Percentiles rank a stretch among this genome's conserved stretches.
Conservation (phyloP, 2,113 vertebrate species). For the Podarcis cretensis region DNA sequence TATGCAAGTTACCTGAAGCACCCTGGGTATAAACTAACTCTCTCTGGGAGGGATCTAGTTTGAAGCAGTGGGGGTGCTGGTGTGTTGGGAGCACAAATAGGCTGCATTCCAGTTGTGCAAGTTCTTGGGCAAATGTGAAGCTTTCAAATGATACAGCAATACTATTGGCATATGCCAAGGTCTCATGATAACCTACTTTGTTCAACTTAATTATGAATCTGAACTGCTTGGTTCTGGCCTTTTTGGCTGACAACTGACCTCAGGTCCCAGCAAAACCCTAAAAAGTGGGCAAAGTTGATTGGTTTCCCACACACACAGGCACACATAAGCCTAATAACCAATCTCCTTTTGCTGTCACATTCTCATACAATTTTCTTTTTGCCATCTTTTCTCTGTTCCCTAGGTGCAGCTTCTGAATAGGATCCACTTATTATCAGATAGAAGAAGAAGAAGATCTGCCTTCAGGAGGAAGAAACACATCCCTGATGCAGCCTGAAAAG, state of each 20-base stretch:
- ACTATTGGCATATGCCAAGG: not conserved
- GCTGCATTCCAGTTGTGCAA: not conserved
- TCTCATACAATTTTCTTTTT: not conserved
- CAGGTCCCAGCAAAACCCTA: not conserved
- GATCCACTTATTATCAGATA: not conserved
- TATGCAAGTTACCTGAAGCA: too few relatives aligned
- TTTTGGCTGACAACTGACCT: not conserved
- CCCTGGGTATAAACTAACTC: too few relatives aligned
- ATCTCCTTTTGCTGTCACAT: too few relatives aligned
- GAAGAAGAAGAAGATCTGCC: not conserved
- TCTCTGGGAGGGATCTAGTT: too few relatives aligned
- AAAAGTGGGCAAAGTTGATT: not conserved
- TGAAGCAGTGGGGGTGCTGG: too few relatives aligned
- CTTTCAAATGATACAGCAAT: too few relatives aligned
- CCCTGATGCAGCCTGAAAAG: not conserved
- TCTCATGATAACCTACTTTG: not conserved
- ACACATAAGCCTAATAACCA: not conserved
- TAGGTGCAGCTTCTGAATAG: not conserved
- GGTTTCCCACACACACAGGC: not conserved
- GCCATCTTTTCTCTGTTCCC: not conserved
- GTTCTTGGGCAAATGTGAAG: not conserved
- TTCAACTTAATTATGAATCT: not conserved
- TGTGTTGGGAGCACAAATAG: too few relatives aligned
- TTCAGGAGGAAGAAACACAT: not conserved
- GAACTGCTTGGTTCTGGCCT: not conserved